Conservation (phyloP, 2,888 invertebrate species). For the Salticus scenicus region DNA sequence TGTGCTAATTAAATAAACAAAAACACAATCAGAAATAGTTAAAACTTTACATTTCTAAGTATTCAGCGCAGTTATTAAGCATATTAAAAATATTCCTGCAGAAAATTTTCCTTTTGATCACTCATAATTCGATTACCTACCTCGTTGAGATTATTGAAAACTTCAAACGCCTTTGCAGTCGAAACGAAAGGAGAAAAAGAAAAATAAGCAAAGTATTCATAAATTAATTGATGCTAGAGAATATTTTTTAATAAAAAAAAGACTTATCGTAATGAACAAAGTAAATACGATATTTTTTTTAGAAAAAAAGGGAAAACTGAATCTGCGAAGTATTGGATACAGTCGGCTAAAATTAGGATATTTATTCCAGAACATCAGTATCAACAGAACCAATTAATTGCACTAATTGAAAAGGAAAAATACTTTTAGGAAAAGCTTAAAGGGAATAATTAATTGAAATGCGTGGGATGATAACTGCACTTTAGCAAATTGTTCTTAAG, state of each 20-base stretch:
- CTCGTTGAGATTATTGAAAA: too few relatives aligned
- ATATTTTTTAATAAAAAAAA: background rate
- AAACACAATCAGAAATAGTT: too few relatives aligned
- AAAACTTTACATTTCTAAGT: too few relatives aligned
- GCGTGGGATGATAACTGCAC: background rate
- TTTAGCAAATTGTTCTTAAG: background rate
- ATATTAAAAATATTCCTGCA: too few relatives aligned
- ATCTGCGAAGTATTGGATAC: background rate
- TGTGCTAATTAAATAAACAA: too few relatives aligned
- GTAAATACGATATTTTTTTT: background rate
- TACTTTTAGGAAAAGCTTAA: background rate
- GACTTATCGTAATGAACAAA: background rate
- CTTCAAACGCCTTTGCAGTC: too few relatives aligned
- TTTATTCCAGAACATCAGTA: background rate
- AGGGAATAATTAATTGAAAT: conserved; percentile 7
- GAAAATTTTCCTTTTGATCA: too few relatives aligned
- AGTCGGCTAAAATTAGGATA: background rate
- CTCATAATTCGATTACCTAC: too few relatives aligned
- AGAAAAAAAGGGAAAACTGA: background rate
- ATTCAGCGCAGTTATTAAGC: too few relatives aligned
- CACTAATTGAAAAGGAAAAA: conserved; percentile 1
- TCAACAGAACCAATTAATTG: background rate
- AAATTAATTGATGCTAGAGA: background rate
- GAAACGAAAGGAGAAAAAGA: too few relatives aligned
- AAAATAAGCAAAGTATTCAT: background rate